Base-by-base conservation (phyloP, 2,888 invertebrate species). In the Pegoplata infirma region DNA sequence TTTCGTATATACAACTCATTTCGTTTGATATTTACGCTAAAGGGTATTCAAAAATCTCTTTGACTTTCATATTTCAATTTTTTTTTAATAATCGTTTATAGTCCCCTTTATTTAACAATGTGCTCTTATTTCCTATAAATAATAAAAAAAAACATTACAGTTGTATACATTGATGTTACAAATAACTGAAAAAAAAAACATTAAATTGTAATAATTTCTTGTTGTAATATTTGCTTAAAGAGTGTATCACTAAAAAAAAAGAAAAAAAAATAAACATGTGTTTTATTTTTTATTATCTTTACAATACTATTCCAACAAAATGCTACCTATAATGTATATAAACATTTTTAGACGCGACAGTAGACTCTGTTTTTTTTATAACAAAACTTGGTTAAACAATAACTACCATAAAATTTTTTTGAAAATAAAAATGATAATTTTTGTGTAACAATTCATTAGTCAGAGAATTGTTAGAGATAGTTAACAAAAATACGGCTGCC, bases 401-500 rank as follows among this genome's bases (percentile, higher is more conserved):
- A 74, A 69, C 79, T 56, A 75, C 58, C 75, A 75, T 79, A 79
- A 79, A 79, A 75, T 68, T 69, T 68, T 55, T 55, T 16, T 17
- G 49, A 56, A 16, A 36, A 49, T 32, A 64, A 36, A 63, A 63
- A 55, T 63, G 75, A 75, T 75, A 75, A 75, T 63, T 68, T 75
- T 75, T 63, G 63, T 75, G 61, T 44, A 75, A 68, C 63, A 36
- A 68, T 68, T 55, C 53, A 67, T 55, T 67, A 51, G 51, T 51
- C 21, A 51, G 17, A n/a, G 10, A 23, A 14, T 23, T 23, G 23
- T 51, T 8, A 6, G 14, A 14, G 28, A 46, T 23, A n/a, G 25
- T 16, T 4, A 14, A 17, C 16, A 76, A 76, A n/a, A n/a, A 69
- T 78, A 78, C 78, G 78, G 79, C 79, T 75, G 79, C 79, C 71